Base-by-base conservation (phyloP, 92 coral and sea anemone genomes). In the Bergia puertoricense region DNA sequence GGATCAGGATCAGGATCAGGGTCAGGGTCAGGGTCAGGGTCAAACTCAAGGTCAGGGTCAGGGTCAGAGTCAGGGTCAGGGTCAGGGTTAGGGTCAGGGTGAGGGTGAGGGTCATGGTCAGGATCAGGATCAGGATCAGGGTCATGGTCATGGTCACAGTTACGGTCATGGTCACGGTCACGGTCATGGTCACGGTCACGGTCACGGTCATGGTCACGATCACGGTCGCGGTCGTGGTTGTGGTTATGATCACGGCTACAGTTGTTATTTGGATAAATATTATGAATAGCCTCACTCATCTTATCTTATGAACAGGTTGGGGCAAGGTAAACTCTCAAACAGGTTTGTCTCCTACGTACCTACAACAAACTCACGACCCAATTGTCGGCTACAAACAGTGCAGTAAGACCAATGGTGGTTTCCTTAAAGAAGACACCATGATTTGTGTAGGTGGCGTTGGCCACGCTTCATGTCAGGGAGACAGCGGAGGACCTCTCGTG, bases 401-500 rank as follows among this genome's bases (percentile, higher is more conserved):
- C 79, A 84, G 37, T 5, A 84, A 73, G n/a, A 84, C 79, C 66
- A 84, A 84, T 79, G 79, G 87, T 1, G 77, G 78, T 38, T 84
- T 84, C 40, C 87, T 84, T 16, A 84, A 84, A 38, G 30, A 84
- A 39, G 44, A 84, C 3, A 69, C 79, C 23, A 84, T 84, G 87
- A 84, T 84, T 37, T 84, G 87, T 71, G 87, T 84, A 14, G 87
- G 87, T 11, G 87, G 87, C 45, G 87, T 84, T 50, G 87, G 87
- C 38, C 87, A 71, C 79, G 79, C 87, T 79, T 84, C 87, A 65
- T 84, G 87, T 48, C 79, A 84, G 79, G 87, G 87, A 46, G 87
- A 84, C 54, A 84, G 87, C 51, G 87, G 87, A 40, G 87, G 87
- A 0, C 87, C 87, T 39, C 87, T 84, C 30, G 87, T 84, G 20